A percentile compares a stretch with the other conserved stretches of the same genome.
Evolutionary conservation across 2,113 vertebrate genomes (phyloP).

Genomic region (Oriolus oriolus): DNA sequence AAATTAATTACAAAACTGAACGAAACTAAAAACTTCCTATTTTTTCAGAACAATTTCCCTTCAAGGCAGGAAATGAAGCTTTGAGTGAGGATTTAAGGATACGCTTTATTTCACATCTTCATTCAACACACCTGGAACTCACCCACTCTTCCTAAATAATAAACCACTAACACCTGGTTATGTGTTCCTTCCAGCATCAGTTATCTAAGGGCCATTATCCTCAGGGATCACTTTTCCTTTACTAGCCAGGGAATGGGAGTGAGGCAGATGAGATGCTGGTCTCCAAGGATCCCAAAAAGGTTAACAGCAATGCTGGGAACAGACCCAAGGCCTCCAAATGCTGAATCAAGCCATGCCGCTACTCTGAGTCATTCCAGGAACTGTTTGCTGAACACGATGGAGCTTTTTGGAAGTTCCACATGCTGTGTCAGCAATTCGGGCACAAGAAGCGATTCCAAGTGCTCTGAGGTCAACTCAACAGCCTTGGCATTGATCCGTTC

Average conservation of each 20-base stretch:
- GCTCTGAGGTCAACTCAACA: background rate
- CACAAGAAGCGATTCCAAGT: background rate
- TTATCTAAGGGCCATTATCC: background rate
- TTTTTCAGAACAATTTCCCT: background rate
- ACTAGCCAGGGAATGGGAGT: background rate
- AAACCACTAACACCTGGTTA: rapidly evolving
- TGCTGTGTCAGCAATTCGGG: background rate
- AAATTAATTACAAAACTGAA: background rate
- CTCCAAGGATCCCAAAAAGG: background rate
- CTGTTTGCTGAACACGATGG: background rate
- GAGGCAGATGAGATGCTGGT: background rate
- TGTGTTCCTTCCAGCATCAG: background rate
- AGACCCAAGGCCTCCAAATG: background rate
- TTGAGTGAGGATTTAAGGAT: background rate
- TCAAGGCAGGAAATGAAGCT: background rate
- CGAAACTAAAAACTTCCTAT: rapidly evolving
- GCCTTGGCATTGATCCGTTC: background rate
- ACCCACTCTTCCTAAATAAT: background rate
- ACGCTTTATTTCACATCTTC: background rate
- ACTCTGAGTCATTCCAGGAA: background rate
- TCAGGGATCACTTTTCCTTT: background rate
- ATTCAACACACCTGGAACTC: background rate
- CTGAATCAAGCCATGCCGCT: background rate
- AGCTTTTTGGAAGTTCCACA: background rate
- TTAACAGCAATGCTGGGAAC: background rate